These are phyloP conservation scores for Riparia riparia DNA, from an alignment of 2,113 vertebrate species.

Conservation along the genomic window DNA sequence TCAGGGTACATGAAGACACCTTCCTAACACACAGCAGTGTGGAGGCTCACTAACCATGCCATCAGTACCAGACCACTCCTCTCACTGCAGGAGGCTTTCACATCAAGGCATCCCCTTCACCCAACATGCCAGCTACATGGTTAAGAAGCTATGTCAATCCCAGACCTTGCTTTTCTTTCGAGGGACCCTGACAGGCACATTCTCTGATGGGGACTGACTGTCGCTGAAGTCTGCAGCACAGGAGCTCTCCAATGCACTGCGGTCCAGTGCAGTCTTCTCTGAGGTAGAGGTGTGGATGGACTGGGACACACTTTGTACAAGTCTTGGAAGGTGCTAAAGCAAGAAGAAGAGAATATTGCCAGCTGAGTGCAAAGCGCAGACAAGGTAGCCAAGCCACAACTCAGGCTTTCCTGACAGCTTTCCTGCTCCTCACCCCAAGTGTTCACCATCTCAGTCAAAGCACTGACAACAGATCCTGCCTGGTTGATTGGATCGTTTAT, in stretches of 20 bases:
- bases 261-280: conserved; percentile 54
- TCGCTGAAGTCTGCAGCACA: conserved; percentile 89
- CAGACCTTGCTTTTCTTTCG: conserved; percentile 82
- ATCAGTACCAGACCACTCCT: neutral
- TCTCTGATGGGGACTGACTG: conserved; percentile 79
- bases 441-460: neutral
- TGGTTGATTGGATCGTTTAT: neutral
- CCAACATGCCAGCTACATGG: neutral
- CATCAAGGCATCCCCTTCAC: rapidly evolving
- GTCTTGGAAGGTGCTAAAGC: conserved; percentile 77
- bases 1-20: neutral
- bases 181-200: conserved; percentile 13
- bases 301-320: conserved; percentile 65
- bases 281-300: conserved; percentile 61
- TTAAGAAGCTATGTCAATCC: neutral
- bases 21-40: neutral
- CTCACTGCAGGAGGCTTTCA: neutral
- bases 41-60: neutral
- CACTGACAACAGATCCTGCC: neutral
- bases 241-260: conserved; percentile 80
- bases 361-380: neutral
- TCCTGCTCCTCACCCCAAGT: neutral
- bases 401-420: neutral
- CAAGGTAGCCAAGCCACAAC: neutral
- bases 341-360: neutral